These are phyloP conservation scores for Dryobotodes eremita DNA, from an alignment of 2,888 invertebrate species.

Conservation along the genomic window DNA sequence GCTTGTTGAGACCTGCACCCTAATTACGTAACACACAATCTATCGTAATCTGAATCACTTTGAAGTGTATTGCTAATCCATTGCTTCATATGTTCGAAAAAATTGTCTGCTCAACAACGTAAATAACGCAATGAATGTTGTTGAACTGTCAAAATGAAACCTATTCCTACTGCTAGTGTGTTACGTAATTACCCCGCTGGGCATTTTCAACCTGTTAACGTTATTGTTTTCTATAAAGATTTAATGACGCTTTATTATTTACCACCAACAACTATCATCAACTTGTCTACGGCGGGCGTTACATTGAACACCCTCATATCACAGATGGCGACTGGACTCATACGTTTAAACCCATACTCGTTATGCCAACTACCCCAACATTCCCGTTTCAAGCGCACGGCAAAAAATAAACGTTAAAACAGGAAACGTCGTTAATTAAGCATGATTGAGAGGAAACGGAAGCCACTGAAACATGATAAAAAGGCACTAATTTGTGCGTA, in stretches of 20 bases:
- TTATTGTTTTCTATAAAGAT: not conserved
- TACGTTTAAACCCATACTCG: not conserved
- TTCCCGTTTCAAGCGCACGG: slow-evolving; percentile 21
- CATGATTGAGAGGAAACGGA: slow-evolving; percentile 71
- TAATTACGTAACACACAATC: no score
- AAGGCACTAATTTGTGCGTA: slow-evolving; percentile 67
- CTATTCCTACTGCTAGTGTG: no score
- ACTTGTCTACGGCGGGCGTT: not conserved
- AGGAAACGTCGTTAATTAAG: slow-evolving; percentile 51
- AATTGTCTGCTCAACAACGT: no score
- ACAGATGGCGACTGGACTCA: not conserved
- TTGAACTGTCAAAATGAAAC: no score
- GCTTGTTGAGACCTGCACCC: not conserved
- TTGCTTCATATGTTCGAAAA: no score
- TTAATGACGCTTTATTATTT: not conserved
- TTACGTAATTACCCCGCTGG: no score
- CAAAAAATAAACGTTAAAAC: slow-evolving; percentile 46
- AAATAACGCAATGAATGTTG: no score
- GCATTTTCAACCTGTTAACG: not conserved
- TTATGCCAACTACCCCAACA: slow-evolving; percentile 23
- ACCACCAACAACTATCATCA: not conserved
- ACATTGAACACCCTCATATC: not conserved
- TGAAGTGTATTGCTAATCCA: no score
- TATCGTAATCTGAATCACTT: no score
- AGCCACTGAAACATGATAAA: slow-evolving; percentile 67